These are phyloP conservation scores for Phlogophora meticulosa DNA, from an alignment of 2,888 invertebrate species.

Conservation along the genomic window DNA sequence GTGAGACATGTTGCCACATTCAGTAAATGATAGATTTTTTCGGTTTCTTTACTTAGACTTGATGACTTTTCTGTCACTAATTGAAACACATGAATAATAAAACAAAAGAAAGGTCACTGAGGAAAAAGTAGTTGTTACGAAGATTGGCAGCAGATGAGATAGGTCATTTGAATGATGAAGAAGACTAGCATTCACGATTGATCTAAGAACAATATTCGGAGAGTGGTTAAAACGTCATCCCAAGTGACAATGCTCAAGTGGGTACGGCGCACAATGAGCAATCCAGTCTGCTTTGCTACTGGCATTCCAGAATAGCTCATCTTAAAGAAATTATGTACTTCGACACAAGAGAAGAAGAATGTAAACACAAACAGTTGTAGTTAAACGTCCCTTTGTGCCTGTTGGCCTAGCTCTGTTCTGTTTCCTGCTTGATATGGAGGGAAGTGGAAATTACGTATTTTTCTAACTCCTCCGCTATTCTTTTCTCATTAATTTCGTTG, in stretches of 20 bases:
- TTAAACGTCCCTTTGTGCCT: no score
- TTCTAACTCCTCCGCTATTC: no score
- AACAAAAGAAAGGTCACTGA: not conserved
- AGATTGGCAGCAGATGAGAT: not conserved
- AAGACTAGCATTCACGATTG: not conserved
- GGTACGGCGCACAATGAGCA: not conserved
- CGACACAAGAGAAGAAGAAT: no score
- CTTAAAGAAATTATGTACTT: no score
- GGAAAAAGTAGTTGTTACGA: not conserved
- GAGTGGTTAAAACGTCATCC: no score
- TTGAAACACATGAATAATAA: not conserved
- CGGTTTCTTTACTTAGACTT: slow-evolving; percentile 3
- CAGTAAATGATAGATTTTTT: slow-evolving; percentile 4
- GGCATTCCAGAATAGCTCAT: no score
- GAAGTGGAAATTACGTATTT: no score
- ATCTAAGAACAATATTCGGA: not conserved
- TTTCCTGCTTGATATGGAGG: no score
- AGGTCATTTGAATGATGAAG: not conserved
- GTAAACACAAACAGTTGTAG: no score
- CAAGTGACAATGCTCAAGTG: not conserved
- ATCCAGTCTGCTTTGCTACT: not conserved
- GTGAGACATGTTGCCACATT: slow-evolving; percentile 12
- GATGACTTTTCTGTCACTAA: not conserved
- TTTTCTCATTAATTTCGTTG: no score
- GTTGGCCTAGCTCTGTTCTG: no score